Conservation (phyloP, 2,797 vertebrate species). For the Tauraco hartlaubi region DNA sequence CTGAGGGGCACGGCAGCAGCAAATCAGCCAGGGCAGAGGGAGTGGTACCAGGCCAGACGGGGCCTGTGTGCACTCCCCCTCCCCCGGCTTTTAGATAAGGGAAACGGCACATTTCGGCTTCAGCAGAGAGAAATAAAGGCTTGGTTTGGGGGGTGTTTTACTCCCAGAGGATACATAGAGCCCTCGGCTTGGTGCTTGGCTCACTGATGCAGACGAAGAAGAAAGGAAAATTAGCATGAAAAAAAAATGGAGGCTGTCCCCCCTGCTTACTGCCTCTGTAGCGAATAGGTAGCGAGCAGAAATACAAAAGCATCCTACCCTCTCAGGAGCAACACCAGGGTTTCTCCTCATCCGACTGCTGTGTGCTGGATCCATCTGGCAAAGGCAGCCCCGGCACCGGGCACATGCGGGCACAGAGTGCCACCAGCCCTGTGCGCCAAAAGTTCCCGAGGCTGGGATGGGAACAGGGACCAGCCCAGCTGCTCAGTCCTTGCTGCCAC, state of each 20-base stretch:
- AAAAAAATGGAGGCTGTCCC: neutral
- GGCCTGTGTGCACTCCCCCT: neutral
- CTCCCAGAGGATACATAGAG: neutral
- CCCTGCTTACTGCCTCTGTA: neutral
- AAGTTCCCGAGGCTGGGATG: neutral
- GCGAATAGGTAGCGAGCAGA: neutral
- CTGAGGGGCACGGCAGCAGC: neutral
- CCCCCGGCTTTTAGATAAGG: neutral
- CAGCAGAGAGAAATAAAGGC: neutral
- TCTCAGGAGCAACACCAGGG: neutral
- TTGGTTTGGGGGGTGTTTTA: neutral
- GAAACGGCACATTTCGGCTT: neutral
- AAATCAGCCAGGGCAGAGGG: neutral
- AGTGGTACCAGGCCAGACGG: neutral
- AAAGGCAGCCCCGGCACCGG: neutral
- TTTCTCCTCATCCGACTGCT: neutral
- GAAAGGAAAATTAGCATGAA: neutral
- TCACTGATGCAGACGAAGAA: neutral
- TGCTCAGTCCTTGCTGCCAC: neutral
- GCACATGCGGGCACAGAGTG: rapidly evolving
- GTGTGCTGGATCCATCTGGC: neutral
- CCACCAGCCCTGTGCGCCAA: rapidly evolving
- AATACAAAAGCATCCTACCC: neutral
- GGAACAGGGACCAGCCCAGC: neutral
- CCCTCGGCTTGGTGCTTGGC: neutral